Evolutionary conservation across 2,888 invertebrate species (phyloP).

Genomic region (Caenorhabditis becei): DNA sequence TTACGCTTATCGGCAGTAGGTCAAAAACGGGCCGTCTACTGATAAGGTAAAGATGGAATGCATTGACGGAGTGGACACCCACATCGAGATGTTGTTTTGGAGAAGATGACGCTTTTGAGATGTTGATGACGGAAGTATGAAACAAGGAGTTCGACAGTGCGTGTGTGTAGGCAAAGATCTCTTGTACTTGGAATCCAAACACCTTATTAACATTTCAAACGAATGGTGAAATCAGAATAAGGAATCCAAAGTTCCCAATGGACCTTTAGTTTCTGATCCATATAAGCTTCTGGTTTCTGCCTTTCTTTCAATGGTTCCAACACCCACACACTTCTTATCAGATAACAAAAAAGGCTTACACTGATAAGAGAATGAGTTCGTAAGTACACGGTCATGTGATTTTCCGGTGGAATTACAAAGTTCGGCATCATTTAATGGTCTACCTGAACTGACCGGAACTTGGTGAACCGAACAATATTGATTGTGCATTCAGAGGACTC

Average conservation of each 20-base stretch:
- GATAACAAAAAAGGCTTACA: background rate
- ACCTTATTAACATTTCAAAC: too few species aligned
- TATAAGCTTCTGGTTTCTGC: background rate
- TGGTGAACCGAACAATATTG: too few species aligned
- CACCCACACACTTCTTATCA: background rate
- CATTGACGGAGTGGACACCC: slow-evolving; percentile 46
- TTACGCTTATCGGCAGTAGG: slow-evolving; percentile 24
- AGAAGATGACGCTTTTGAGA: slow-evolving; percentile 12
- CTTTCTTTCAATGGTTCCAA: background rate
- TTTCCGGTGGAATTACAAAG: background rate
- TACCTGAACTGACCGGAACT: too few species aligned
- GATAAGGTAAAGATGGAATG: slow-evolving; percentile 39
- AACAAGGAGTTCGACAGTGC: too few species aligned
- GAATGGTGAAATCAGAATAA: too few species aligned
- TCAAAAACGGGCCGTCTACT: slow-evolving; percentile 9
- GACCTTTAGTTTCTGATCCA: background rate
- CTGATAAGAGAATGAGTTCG: slow-evolving; percentile 12
- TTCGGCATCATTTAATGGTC: background rate
- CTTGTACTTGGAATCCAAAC: background rate
- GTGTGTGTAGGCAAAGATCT: too few species aligned
- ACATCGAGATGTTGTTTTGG: slow-evolving; percentile 5
- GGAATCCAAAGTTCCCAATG: background rate
- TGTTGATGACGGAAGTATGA: background rate
- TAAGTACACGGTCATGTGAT: background rate
- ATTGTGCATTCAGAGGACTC: too few species aligned